Evolutionary conservation across 2,113 vertebrate genomes (phyloP).

Genomic region (Neolamprologus kungweensis): DNA sequence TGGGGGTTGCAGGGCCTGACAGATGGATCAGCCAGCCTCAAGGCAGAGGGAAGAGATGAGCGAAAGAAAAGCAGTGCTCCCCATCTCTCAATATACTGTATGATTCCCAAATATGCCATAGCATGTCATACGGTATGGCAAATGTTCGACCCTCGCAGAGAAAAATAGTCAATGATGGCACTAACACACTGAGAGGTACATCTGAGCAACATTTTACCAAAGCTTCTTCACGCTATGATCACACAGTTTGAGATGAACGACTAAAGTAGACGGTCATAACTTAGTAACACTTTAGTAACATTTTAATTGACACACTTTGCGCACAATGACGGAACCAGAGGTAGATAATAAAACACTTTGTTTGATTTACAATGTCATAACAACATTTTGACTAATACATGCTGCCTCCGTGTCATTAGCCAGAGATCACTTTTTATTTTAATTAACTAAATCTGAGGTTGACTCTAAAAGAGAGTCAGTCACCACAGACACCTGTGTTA

Average conservation of each 20-base stretch:
- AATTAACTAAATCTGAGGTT: background rate
- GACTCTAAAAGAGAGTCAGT: background rate
- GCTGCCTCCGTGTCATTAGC: background rate
- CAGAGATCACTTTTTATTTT: background rate
- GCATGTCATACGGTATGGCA: background rate
- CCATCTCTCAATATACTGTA: slow-evolving; percentile 26
- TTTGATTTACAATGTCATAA: background rate
- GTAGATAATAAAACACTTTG: background rate
- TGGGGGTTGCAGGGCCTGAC: slow-evolving; percentile 47
- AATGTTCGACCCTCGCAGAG: background rate
- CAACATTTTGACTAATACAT: background rate
- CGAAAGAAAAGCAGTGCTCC: background rate
- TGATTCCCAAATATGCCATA: slow-evolving; percentile 26
- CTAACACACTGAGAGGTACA: background rate
- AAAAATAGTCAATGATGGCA: background rate
- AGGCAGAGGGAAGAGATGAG: slow-evolving; percentile 35
- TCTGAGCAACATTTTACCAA: background rate
- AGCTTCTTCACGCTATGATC: background rate
- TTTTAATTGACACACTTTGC: background rate
- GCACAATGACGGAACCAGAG: background rate
- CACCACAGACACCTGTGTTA: background rate
- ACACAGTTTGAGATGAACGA: background rate
- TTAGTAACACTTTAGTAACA: background rate
- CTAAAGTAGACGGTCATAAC: background rate
- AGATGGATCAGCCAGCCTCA: slow-evolving; percentile 66